phyloP scores from a whole-genome alignment of 2,113 vertebrate genomes.

The Bos taurus region DNA sequence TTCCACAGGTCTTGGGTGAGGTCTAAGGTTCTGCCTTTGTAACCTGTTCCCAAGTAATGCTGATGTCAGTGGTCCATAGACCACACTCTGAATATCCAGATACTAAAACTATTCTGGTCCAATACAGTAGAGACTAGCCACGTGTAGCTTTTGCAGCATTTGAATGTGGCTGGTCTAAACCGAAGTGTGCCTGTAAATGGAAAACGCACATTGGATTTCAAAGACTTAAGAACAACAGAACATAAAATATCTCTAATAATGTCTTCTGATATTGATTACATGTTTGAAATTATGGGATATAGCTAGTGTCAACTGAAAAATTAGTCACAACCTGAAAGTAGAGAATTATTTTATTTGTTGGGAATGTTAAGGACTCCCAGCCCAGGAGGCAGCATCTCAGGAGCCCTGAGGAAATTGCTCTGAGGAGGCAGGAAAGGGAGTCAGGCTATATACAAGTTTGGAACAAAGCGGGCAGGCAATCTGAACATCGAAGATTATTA shows the following conservation, averaged over 20 bases:
- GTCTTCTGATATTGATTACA: not conserved
- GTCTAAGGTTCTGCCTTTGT: not conserved
- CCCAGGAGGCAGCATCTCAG: not conserved
- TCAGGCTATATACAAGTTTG: not conserved
- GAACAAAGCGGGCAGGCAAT: not conserved
- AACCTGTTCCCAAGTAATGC: not conserved
- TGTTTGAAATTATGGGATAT: not conserved
- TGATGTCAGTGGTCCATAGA: not conserved
- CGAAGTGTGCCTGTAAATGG: not conserved
- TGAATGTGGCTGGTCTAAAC: not conserved
- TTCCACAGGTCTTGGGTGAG: not conserved
- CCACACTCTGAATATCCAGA: not conserved
- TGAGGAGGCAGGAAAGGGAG: not conserved
- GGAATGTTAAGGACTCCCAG: not conserved
- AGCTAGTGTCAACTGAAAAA: not conserved
- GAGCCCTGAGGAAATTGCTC: not conserved
- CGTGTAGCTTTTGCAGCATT: not conserved
- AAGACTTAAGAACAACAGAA: not conserved
- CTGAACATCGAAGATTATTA: not conserved
- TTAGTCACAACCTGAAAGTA: not conserved
- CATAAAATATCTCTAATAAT: not conserved
- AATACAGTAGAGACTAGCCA: rapidly evolving
- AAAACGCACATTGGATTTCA: not conserved
- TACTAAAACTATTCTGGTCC: not conserved
- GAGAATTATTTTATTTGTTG: not conserved